Evolutionary conservation across 37 sponge, comb jelly and placozoan species (phyloP).

Genomic region (Cliona cf. orientalis): DNA sequence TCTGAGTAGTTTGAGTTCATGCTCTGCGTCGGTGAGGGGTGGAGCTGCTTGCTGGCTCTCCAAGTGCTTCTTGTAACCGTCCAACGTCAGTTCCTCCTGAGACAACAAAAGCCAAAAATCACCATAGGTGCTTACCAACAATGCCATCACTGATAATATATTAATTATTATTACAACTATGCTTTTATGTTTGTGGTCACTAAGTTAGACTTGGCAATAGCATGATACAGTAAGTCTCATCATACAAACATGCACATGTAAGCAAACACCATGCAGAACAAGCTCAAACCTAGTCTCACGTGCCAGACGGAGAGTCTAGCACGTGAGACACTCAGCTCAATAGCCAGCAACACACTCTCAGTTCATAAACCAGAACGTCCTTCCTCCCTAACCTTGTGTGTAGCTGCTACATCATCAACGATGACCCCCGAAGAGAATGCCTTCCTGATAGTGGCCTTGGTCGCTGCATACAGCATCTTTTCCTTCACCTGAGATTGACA

Average conservation of each 20-base stretch:
- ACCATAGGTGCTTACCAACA: too few species aligned
- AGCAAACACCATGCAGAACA: background rate
- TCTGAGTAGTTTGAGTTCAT: conserved; percentile 50
- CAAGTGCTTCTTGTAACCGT: conserved; percentile 79
- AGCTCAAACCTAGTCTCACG: background rate
- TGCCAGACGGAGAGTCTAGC: background rate
- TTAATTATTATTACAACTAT: background rate
- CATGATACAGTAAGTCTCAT: background rate
- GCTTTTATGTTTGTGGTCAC: too few species aligned
- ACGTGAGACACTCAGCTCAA: background rate
- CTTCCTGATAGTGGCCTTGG: conserved; percentile 91
- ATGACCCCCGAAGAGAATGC: conserved; percentile 78
- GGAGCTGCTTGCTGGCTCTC: conserved; percentile 73
- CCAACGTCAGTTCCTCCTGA: conserved; percentile 83
- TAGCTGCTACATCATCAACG: conserved; percentile 75
- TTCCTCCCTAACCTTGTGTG: conserved; percentile 29
- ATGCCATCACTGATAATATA: background rate
- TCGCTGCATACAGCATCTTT: conserved; percentile 98
- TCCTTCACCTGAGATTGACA: conserved; percentile 81
- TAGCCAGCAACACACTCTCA: background rate
- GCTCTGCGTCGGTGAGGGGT: conserved; percentile 90
- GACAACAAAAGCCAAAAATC: too few species aligned
- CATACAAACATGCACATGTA: background rate
- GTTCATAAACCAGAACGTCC: background rate
- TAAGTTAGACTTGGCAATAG: background rate